These are phyloP conservation scores for Speoplatyrhinus poulsoni DNA, from an alignment of 2,113 vertebrate genomes.

Conservation along the genomic window DNA sequence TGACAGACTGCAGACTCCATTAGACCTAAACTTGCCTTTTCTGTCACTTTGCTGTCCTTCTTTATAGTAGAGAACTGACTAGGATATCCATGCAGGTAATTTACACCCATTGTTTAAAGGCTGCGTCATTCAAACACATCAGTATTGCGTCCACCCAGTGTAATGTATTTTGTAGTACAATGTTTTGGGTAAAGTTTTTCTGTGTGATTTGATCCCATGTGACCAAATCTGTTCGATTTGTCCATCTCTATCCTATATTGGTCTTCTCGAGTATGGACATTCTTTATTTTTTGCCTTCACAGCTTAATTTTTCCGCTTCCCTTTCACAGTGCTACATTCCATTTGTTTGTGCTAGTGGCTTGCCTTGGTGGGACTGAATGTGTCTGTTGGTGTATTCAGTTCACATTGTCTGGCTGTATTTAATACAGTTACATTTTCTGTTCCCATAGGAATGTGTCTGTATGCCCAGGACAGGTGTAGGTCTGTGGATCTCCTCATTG, in stretches of 20 bases:
- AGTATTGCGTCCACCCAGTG: conserved; percentile 83
- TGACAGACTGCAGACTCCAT: conserved; percentile 48
- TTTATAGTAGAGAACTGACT: conserved; percentile 99
- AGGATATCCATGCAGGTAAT: conserved; percentile 97
- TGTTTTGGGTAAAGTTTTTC: conserved; percentile 57
- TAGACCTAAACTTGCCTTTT: conserved; percentile 90
- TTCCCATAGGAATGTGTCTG: conserved; percentile 63
- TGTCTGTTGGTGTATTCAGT: conserved; percentile 38
- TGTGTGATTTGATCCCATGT: conserved; percentile 61
- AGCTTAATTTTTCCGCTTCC: conserved; percentile 81
- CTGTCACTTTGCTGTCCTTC: conserved; percentile 91
- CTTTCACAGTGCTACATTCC: conserved; percentile 84
- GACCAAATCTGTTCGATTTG: conserved; percentile 49
- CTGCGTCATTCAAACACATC: conserved; percentile 85
- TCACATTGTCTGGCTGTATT: conserved; percentile 1
- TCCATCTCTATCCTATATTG: conserved; percentile 54
- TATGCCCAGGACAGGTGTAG: conserved; percentile 67
- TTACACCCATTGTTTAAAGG: conserved; percentile 73
- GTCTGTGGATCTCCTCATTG: conserved; percentile 69
- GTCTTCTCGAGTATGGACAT: conserved; percentile 49
- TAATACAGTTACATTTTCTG: conserved; percentile 27
- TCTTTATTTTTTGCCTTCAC: conserved; percentile 64
- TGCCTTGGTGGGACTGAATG: conserved; percentile 61
- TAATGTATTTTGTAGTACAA: conserved; percentile 81
- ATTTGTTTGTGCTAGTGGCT: conserved; percentile 85